Evolutionary conservation across 2,797 vertebrate species (phyloP), one percentile per base, ranked within the genome.

Genomic region (Emys orbicularis): DNA sequence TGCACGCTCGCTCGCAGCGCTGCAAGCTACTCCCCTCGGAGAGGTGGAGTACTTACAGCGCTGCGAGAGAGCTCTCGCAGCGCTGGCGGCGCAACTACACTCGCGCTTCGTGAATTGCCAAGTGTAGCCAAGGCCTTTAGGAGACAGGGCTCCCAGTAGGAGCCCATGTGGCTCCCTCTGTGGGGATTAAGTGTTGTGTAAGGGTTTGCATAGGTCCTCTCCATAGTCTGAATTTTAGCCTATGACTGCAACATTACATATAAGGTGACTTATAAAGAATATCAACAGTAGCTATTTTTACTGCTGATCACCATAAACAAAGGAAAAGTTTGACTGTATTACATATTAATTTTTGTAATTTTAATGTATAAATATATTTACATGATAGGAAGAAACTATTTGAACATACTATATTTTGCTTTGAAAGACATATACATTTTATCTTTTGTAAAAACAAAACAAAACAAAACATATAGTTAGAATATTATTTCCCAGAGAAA

Each of bases 221-320:
- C 23, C 59, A 61, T 37, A 87, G 76, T 6, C 49, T 88, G 41
- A 57, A 82, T 87, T 95, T 91, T 83, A 86, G 54, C 49, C 89
- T 37, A 56, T 41, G 77, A 52, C 3, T 52, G 59, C 87, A 92
- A 89, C 21, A 37, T 21, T 25, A 0, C 81, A 29, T 44, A 81
- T 79, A 91, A 93, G 23, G n/a, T 11, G 87, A 59, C 18, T 27
- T 50, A 57, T 5, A 65, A 87, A 87, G 80, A 82, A 72, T 37
- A 85, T 79, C 23, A 87, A 74, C 76, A 93, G 68, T 44, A 93
- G 76, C 74, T 84, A 27, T 50, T 96, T 90, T 89, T 92, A 53
- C 4, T 95, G 87, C 65, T 83, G 86, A 83, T 82, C 41, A 87
- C 3, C 79, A 49, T 81, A 91, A 91, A 95, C 54, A 85, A 81